These are phyloP conservation scores for Callyntrura guangdongensis DNA, from an alignment of 2,888 invertebrate species.

Conservation along the genomic window DNA sequence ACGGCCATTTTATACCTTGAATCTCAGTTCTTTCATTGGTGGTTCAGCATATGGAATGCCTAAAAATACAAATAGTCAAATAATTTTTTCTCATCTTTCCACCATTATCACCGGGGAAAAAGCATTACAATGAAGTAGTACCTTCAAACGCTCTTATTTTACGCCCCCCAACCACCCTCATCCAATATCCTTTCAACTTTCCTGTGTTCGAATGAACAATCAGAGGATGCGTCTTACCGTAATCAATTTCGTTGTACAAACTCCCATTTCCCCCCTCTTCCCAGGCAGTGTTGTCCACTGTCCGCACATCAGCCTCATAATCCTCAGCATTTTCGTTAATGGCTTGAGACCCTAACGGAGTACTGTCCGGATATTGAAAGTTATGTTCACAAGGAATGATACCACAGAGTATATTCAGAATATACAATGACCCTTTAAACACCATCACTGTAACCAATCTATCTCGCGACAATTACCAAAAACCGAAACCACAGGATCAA, in stretches of 20 bases:
- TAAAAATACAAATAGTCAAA: neutral
- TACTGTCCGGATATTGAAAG: conserved; percentile 75
- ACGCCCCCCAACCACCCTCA: conserved; percentile 77
- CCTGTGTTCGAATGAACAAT: conserved; percentile 66
- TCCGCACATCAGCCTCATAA: conserved; percentile 11
- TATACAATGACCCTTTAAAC: conserved; percentile 77
- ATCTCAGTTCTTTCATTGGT: conserved; percentile 72
- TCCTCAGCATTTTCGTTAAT: conserved; percentile 12
- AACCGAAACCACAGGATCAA: conserved; percentile 49
- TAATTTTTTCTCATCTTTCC: neutral
- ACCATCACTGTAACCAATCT: conserved; percentile 69
- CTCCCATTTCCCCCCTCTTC: conserved; percentile 46
- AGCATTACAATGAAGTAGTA: conserved; percentile 43
- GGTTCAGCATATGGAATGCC: conserved; percentile 75
- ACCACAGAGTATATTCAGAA: conserved; percentile 81
- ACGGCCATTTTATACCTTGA: too few species aligned
- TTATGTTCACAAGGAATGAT: conserved; percentile 80
- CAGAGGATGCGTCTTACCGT: conserved; percentile 57
- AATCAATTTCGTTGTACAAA: conserved; percentile 35
- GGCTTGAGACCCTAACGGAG: conserved; percentile 27
- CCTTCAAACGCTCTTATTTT: conserved; percentile 81
- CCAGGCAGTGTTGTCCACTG: conserved; percentile 11
- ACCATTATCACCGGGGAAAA: neutral
- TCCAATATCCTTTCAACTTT: conserved; percentile 76
- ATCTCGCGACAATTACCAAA: conserved; percentile 19